phyloP scores from a whole-genome alignment of 2,797 vertebrate species.

The Phrynocephalus forsythii region DNA sequence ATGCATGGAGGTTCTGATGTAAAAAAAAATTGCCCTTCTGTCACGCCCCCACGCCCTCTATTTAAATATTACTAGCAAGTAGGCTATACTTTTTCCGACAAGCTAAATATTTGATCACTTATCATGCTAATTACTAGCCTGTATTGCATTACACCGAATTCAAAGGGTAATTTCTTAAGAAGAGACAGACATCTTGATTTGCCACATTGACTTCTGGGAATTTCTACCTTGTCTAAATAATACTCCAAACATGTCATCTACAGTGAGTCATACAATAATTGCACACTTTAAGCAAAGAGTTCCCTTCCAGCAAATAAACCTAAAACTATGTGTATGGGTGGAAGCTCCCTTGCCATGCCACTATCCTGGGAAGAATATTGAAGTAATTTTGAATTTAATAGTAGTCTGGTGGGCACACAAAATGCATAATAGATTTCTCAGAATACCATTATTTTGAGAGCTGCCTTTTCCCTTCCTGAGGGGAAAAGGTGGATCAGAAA shows the following conservation, averaged over 20 bases:
- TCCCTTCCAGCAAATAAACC: neutral
- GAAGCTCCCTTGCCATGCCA: accelerated
- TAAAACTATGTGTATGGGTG: neutral
- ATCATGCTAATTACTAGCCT: neutral
- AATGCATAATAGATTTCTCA: constrained; percentile 40
- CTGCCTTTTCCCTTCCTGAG: neutral
- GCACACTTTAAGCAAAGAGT: neutral
- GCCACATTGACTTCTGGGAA: neutral
- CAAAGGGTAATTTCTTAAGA: neutral
- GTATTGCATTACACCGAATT: neutral
- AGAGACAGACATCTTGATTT: neutral
- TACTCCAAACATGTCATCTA: neutral
- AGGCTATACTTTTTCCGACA: neutral
- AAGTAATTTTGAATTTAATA: neutral
- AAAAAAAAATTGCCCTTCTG: neutral
- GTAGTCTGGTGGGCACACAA: constrained; percentile 4
- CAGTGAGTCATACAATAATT: constrained; percentile 2
- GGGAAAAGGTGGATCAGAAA: neutral
- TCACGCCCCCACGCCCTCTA: neutral
- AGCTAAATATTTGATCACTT: neutral
- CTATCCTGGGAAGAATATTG: neutral
- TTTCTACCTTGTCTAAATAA: neutral
- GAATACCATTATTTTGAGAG: constrained; percentile 43
- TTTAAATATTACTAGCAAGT: neutral
- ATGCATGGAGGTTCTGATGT: neutral